Base-by-base conservation (phyloP, 2,113 vertebrate genomes). In the Callochromis pleurospilus region DNA sequence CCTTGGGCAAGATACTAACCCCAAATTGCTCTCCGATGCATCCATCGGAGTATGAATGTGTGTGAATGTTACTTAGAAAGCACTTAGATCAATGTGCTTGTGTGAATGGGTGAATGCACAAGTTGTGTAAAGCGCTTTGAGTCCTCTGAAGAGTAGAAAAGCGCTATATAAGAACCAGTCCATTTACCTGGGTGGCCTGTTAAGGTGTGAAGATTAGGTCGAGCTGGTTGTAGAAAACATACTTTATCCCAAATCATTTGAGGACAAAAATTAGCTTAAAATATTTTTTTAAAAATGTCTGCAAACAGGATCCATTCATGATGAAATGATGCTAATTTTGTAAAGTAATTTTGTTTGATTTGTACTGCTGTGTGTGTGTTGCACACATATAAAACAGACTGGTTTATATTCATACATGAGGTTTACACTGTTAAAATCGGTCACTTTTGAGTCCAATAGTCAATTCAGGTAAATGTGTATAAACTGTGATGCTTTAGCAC, bases 101-200 rank as follows among this genome's bases (percentile, higher is more conserved):
- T 36, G 33, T 0, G 2, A 38, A 38, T 1, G 19, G 9, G 31
- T 33, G 2, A 54, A 54, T 54, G 10, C n/a, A 54, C 10, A 54
- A 24, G n/a, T 54, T 54, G n/a, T 54, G 53, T 54, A 54, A 54
- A 54, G 9, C 0, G 0, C n/a, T 21, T 54, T 21, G n/a, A 54
- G 53, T 54, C 6, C n/a, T 54, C 53, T 24, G n/a, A 54, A 54
- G n/a, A 54, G 53, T 12, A 2, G 10, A 54, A 54, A 54, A 54
- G 53, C 0, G 1, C 53, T 54, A 12, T 0, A 54, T 54, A 54
- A 54, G n/a, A 54, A 12, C 3, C 2, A 54, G 51, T 54, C n/a
- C n/a, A 54, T 6, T 53, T 54, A 12, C 62, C 80, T 88, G 84
- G 83, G 81, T 89, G 87, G 91, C 88, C 83, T 60, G 60, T 90